Evolutionary conservation across 35 echinoderm and acorn worm species (phyloP).

Genomic region (Hemicentrotus pulcherrimus): DNA sequence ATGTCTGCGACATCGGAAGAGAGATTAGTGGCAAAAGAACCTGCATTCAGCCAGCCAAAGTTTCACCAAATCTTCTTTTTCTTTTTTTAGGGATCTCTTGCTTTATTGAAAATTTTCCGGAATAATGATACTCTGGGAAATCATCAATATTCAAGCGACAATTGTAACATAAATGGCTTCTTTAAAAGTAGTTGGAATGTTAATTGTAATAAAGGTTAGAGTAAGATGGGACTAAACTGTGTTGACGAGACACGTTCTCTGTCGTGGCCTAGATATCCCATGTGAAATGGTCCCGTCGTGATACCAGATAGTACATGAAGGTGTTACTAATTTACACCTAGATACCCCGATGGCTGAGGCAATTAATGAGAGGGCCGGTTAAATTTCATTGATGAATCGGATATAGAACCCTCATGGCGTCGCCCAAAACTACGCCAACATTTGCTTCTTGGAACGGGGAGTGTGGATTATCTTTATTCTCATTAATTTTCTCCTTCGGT

Average conservation of each 20-base stretch:
- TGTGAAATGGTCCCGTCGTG: background rate
- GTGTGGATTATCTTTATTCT: background rate
- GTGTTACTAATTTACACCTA: constrained; percentile 28
- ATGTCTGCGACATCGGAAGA: no score
- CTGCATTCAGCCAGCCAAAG: no score
- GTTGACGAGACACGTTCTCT: background rate
- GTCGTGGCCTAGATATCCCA: background rate
- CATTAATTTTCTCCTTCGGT: background rate
- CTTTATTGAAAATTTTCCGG: no score
- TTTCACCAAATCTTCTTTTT: no score
- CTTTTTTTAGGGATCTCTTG: no score
- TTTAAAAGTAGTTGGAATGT: no score
- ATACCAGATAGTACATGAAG: background rate
- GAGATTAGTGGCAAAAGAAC: no score
- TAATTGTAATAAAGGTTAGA: no score
- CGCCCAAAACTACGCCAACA: background rate
- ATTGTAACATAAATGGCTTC: no score
- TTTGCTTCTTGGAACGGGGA: background rate
- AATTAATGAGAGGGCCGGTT: constrained; percentile 37
- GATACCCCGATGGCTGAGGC: background rate
- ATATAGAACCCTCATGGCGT: background rate
- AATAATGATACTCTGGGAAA: no score
- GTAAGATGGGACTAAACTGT: background rate
- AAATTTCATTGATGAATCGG: constrained; percentile 23
- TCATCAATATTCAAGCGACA: no score